Conservation (phyloP, 2,888 invertebrate genomes). For the Acanthosepion lycidas region DNA sequence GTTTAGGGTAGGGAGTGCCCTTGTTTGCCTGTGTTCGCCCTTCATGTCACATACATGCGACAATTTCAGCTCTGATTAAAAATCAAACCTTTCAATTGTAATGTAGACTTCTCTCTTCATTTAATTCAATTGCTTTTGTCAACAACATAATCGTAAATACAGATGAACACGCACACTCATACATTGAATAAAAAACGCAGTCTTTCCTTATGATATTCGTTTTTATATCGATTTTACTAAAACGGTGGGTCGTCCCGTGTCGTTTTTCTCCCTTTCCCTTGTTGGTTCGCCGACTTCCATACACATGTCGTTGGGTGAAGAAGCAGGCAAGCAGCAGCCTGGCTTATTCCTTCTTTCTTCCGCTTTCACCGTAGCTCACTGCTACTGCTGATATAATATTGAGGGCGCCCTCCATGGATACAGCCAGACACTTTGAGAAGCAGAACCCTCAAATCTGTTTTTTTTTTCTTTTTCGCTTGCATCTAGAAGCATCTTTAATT, state of each 20-base stretch:
- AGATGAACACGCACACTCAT: not conserved
- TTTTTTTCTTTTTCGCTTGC: not conserved
- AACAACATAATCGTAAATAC: not conserved
- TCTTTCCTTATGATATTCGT: not conserved
- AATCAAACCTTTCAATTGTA: not conserved
- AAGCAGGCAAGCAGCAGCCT: not conserved
- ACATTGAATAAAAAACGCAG: not conserved
- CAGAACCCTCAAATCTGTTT: not conserved
- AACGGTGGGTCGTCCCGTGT: slow-evolving; percentile 4
- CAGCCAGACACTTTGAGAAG: not conserved
- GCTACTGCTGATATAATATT: slow-evolving; percentile 18
- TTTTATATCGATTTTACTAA: slow-evolving; percentile 12
- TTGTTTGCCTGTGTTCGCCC: not conserved
- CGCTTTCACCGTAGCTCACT: not conserved
- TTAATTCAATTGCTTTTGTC: not conserved
- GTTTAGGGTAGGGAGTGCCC: not conserved
- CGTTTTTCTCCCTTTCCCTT: slow-evolving; percentile 21
- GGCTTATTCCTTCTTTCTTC: not conserved
- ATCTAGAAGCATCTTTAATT: not conserved
- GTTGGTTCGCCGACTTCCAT: slow-evolving; percentile 10
- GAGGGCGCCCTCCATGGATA: slow-evolving; percentile 33
- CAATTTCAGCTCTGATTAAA: not conserved
- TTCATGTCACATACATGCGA: not conserved
- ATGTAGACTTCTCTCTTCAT: not conserved
- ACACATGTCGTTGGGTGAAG: slow-evolving; percentile 15